These are phyloP conservation scores for Paradoxurus hermaphroditus DNA, from an alignment of 2,113 vertebrate species.

Conservation along the genomic window DNA sequence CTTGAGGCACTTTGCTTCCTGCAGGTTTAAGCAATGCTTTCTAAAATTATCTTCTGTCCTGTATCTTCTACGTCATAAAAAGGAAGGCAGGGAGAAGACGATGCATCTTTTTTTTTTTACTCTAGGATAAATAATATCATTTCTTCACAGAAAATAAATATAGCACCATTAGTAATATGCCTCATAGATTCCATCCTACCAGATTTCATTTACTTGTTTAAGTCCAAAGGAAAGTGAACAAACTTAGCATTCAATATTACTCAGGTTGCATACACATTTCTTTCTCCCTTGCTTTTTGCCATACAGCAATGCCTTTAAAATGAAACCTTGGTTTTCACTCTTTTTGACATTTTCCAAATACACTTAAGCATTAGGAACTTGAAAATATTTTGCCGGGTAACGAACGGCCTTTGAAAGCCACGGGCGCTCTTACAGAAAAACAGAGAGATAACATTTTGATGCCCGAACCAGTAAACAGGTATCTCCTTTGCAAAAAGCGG, in stretches of 20 bases:
- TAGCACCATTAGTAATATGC: neutral
- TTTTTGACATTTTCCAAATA: conserved; percentile 44
- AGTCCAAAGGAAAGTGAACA: neutral
- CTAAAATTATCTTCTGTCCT: conserved; percentile 46
- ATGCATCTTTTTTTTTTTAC: neutral
- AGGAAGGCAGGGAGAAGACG: neutral
- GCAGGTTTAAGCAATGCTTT: neutral
- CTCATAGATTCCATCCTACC: neutral
- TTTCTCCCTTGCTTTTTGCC: neutral
- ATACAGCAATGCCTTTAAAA: conserved; percentile 21
- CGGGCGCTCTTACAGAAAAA: neutral
- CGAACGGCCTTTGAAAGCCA: neutral
- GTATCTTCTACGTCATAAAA: neutral
- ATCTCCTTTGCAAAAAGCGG: neutral
- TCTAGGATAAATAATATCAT: conserved; percentile 4
- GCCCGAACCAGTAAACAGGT: neutral
- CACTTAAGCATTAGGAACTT: neutral
- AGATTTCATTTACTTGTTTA: neutral
- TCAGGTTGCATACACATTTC: neutral
- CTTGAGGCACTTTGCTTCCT: neutral
- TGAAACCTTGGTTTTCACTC: conserved; percentile 1
- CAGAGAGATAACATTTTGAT: neutral
- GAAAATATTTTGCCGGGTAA: conserved; percentile 27
- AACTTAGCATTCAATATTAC: neutral
- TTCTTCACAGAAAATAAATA: conserved; percentile 41